Conservation (phyloP, 2,113 vertebrate species). For the Andinoacara biseriatus region DNA sequence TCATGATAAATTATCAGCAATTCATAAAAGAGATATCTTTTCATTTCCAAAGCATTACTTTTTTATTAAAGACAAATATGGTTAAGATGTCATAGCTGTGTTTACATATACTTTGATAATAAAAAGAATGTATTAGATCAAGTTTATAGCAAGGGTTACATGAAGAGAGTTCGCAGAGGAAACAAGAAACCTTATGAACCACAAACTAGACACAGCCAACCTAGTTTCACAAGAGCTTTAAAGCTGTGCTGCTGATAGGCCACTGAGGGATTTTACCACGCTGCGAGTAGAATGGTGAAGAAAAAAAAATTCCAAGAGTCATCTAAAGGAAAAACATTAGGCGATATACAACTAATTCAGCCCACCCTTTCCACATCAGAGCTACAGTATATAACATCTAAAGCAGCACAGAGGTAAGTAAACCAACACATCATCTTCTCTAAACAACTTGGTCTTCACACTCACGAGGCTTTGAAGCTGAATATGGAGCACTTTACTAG, state of each 20-base stretch:
- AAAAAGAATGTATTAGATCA: neutral
- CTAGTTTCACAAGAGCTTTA: conserved; percentile 52
- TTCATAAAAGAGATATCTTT: neutral
- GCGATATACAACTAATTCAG: conserved; percentile 79
- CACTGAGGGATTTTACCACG: conserved; percentile 84
- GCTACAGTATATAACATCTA: conserved; percentile 74
- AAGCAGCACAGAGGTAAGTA: neutral
- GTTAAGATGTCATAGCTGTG: neutral
- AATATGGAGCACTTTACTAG: conserved; percentile 57
- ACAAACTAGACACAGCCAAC: conserved; percentile 39
- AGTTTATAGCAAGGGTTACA: conserved; percentile 1
- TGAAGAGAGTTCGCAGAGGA: neutral
- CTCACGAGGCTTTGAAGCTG: conserved; percentile 3
- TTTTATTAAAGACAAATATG: neutral
- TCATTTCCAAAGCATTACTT: neutral
- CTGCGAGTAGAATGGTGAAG: conserved; percentile 52
- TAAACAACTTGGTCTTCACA: conserved; percentile 27
- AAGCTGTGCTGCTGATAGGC: conserved; percentile 14
- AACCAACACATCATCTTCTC: conserved; percentile 17
- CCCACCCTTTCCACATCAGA: conserved; percentile 82
- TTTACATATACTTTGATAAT: neutral
- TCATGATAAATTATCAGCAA: neutral
- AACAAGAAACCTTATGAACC: neutral
- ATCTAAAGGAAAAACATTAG: conserved; percentile 88
- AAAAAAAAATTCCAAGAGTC: conserved; percentile 95